phyloP scores from a whole-genome alignment of 2,113 vertebrate species.

The Phrynocephalus versicolor region DNA sequence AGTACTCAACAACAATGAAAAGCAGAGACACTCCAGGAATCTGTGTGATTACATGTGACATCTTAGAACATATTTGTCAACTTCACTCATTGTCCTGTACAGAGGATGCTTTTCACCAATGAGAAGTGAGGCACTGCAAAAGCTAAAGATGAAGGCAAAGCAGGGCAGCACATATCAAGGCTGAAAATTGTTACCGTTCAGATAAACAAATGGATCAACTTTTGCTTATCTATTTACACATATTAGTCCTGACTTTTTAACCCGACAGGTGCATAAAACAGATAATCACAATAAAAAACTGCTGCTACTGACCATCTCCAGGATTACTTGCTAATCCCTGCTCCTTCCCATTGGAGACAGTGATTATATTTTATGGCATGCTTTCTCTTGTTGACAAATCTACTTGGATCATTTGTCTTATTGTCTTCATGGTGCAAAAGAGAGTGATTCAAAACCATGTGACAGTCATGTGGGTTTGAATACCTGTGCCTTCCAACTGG shows the following conservation, averaged over 20 bases:
- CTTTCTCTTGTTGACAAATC: constrained; percentile 1
- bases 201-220: too few species aligned
- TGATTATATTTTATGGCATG: constrained; percentile 15
- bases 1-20: constrained; percentile 53
- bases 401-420: too few species aligned
- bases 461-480: too few species aligned
- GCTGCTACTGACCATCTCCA: neutral
- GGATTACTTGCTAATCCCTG: neutral
- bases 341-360: neutral
- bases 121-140: constrained; percentile 38
- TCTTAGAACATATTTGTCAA: constrained; percentile 68
- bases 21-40: constrained; percentile 36
- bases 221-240: neutral
- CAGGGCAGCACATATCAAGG: neutral
- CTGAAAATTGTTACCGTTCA: neutral
- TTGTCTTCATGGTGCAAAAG: too few species aligned
- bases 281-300: neutral
- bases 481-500: too few species aligned
- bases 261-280: neutral
- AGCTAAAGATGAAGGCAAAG: constrained; percentile 8
- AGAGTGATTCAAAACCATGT: too few species aligned
- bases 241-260: neutral
- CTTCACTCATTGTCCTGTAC: constrained; percentile 61
- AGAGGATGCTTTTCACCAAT: constrained; percentile 50
- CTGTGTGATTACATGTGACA: constrained; percentile 69